Percentiles rank a stretch among this genome's conserved stretches.
These are phyloP conservation scores for Tolypeutes matacus DNA, from an alignment of 2,797 vertebrate genomes.

Conservation along the genomic window DNA sequence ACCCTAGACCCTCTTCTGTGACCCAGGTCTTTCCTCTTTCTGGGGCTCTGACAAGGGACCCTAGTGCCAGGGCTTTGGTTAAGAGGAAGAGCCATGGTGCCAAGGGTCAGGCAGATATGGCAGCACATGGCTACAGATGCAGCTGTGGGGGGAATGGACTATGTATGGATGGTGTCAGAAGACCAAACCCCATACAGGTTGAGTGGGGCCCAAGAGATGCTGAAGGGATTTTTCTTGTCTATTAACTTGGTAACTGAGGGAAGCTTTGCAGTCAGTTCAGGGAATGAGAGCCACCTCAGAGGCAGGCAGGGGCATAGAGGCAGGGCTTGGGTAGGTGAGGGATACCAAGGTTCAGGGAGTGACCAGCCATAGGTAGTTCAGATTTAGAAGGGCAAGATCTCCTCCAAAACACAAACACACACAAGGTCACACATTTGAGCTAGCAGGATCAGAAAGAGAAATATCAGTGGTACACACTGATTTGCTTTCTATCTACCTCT, in stretches of 20 bases:
- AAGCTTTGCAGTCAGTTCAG: constrained; percentile 19
- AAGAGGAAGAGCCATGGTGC: neutral
- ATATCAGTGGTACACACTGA: neutral
- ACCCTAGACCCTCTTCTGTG: constrained; percentile 45
- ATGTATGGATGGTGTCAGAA: neutral
- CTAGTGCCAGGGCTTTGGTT: constrained; percentile 34
- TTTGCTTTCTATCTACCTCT: neutral
- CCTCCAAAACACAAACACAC: neutral
- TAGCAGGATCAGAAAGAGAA: neutral
- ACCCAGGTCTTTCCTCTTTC: constrained; percentile 32
- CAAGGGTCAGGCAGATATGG: constrained; percentile 14
- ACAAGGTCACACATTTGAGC: constrained; percentile 49
- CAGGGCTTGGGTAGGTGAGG: neutral
- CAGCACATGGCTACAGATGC: neutral
- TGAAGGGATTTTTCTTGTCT: neutral
- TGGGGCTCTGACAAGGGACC: neutral
- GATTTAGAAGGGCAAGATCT: constrained; percentile 4
- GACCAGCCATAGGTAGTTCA: neutral
- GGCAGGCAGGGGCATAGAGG: neutral
- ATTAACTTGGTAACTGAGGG: neutral
- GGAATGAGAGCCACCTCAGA: neutral
- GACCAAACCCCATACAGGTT: neutral
- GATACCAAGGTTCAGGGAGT: neutral
- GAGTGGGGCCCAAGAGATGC: neutral
- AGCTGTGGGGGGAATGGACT: neutral